Evolutionary conservation across 2,888 invertebrate genomes (phyloP).

Genomic region (Cosmia pyralina): DNA sequence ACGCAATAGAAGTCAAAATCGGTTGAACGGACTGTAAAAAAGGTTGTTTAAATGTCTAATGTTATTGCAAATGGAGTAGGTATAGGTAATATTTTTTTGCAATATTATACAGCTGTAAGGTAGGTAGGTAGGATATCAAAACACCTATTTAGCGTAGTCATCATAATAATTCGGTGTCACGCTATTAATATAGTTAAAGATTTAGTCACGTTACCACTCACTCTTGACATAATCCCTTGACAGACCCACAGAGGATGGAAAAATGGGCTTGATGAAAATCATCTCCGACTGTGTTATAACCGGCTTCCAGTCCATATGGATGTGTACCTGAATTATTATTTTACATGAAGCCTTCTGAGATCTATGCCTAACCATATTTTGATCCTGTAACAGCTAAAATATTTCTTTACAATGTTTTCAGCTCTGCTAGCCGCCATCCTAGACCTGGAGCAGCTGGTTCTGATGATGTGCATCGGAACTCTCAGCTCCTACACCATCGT

Average conservation of each 20-base stretch:
- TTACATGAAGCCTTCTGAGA: background rate
- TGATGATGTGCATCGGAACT: constrained; percentile 96
- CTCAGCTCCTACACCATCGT: constrained; percentile 96
- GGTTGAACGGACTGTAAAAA: too few species aligned
- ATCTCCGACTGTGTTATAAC: background rate
- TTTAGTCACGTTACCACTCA: background rate
- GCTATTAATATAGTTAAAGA: background rate
- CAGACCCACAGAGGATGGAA: too few species aligned
- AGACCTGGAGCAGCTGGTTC: constrained; percentile 94
- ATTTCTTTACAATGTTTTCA: constrained; percentile 71
- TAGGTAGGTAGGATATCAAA: background rate
- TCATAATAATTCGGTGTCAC: background rate
- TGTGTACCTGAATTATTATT: background rate
- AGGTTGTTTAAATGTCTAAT: too few species aligned
- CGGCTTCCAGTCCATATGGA: background rate
- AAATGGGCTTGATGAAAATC: background rate
- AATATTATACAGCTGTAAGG: background rate
- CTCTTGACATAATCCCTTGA: background rate
- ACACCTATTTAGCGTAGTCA: background rate
- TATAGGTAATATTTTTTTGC: background rate
- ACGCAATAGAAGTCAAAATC: too few species aligned
- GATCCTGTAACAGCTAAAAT: too few species aligned
- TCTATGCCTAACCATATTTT: background rate
- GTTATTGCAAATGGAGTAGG: too few species aligned
- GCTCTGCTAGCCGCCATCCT: constrained; percentile 94